A percentile compares a stretch with the other conserved stretches of the same genome.
These are phyloP conservation scores for Anniella stebbinsi DNA, from an alignment of 2,797 vertebrate genomes.

Conservation along the genomic window DNA sequence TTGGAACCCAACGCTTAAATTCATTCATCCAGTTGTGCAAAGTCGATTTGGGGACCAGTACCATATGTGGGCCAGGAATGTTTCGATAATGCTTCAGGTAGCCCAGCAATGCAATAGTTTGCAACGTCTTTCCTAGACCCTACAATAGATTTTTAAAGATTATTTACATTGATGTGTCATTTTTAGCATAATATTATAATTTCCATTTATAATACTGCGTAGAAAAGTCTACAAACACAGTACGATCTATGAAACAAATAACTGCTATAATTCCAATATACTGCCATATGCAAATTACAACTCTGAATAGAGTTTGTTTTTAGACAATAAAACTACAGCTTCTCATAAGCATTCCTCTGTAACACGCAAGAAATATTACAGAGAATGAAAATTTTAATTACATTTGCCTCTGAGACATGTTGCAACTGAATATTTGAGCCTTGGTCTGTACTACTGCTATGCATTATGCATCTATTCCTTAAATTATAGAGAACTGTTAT, in stretches of 20 bases:
- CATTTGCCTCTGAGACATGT: background rate
- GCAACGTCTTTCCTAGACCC: conserved; percentile 90
- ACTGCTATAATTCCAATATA: conserved; percentile 21
- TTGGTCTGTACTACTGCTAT: conserved; percentile 1
- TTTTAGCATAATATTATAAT: conserved; percentile 16
- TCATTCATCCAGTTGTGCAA: conserved; percentile 93
- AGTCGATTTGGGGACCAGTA: conserved; percentile 90
- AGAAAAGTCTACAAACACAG: background rate
- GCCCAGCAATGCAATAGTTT: conserved; percentile 88
- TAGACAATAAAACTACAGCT: conserved; percentile 21
- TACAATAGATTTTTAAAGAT: conserved; percentile 64
- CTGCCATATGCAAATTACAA: conserved; percentile 36
- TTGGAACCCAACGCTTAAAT: conserved; percentile 90
- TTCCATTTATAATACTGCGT: background rate
- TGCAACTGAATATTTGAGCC: background rate
- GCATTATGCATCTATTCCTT: conserved; percentile 14
- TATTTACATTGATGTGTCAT: conserved; percentile 20
- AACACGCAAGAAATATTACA: background rate
- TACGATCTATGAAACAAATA: background rate
- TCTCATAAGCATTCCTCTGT: background rate
- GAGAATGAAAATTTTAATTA: conserved; percentile 35
- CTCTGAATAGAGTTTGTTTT: conserved; percentile 22
- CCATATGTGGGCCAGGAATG: conserved; percentile 92
- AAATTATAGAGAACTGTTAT: background rate
- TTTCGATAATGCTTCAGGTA: conserved; percentile 91